These are phyloP conservation scores for Taenioides sp. DNA, from an alignment of 2,797 vertebrate genomes.

Conservation along the genomic window DNA sequence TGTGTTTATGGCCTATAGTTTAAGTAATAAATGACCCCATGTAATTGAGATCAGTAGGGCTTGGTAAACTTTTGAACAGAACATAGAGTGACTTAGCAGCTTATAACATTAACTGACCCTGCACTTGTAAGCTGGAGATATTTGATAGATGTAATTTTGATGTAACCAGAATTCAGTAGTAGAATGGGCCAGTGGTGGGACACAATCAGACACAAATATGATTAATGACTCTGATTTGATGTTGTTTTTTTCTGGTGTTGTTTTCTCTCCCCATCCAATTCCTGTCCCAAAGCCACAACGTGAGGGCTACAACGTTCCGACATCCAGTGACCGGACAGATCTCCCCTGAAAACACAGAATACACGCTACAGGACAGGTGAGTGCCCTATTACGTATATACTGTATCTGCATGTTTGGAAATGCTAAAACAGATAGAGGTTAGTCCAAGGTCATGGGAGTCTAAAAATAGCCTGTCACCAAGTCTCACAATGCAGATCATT, in stretches of 20 bases:
- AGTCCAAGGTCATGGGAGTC: slow-evolving; percentile 27
- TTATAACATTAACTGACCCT: slow-evolving; percentile 62
- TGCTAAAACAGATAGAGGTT: slow-evolving; percentile 3
- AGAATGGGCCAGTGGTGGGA: background rate
- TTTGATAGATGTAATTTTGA: slow-evolving; percentile 32
- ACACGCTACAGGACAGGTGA: slow-evolving; percentile 93
- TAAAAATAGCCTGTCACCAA: slow-evolving; percentile 24
- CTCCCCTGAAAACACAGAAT: slow-evolving; percentile 95
- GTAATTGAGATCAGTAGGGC: slow-evolving; percentile 72
- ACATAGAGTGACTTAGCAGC: slow-evolving; percentile 52
- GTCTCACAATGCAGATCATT: slow-evolving; percentile 27
- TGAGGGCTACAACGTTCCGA: slow-evolving; percentile 89
- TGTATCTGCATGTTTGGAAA: slow-evolving; percentile 5
- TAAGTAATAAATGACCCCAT: slow-evolving; percentile 66
- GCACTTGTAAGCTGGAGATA: slow-evolving; percentile 37
- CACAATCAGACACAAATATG: slow-evolving; percentile 15
- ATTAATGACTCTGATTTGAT: slow-evolving; percentile 46
- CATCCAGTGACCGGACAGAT: slow-evolving; percentile 96
- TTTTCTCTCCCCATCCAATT: slow-evolving; percentile 31
- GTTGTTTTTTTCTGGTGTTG: slow-evolving; percentile 15
- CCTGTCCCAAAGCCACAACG: slow-evolving; percentile 87
- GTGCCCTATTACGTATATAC: slow-evolving; percentile 51
- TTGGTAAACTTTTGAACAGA: slow-evolving; percentile 40
- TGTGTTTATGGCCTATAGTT: slow-evolving; percentile 64
- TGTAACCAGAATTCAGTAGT: slow-evolving; percentile 26